Percentiles rank a stretch among this genome's conserved stretches.
Evolutionary conservation across 2,113 vertebrate species (phyloP).

Genomic region (Lutjanus erythropterus): DNA sequence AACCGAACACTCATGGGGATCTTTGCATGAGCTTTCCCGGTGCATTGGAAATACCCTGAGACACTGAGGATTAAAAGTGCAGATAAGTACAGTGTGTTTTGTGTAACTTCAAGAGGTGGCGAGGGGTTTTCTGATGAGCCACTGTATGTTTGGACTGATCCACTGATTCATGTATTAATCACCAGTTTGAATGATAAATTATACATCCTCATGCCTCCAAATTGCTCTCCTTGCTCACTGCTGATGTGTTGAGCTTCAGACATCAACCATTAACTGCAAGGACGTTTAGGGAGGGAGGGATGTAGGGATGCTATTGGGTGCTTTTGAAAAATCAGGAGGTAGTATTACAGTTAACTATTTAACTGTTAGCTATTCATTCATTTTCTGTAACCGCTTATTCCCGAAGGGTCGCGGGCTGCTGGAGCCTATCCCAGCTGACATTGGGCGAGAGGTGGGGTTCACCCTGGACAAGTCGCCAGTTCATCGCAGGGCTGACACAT

Average conservation of each 20-base stretch:
- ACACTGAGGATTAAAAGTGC: background rate
- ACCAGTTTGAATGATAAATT: slow-evolving; percentile 17
- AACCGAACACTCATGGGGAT: background rate
- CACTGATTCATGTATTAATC: slow-evolving; percentile 22
- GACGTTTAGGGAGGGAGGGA: background rate
- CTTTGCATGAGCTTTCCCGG: background rate
- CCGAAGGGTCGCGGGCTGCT: too few species aligned
- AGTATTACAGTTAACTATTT: background rate
- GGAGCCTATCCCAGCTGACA: too few species aligned
- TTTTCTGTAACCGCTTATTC: too few species aligned
- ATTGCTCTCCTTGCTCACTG: background rate
- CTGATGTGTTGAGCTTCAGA: background rate
- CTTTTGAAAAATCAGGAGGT: background rate
- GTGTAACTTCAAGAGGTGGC: background rate
- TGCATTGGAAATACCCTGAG: background rate
- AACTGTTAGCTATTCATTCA: background rate
- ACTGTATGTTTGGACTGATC: background rate
- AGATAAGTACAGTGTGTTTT: background rate
- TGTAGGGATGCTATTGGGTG: background rate
- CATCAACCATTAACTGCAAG: background rate
- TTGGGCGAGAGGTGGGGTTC: too few species aligned
- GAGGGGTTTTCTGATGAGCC: background rate
- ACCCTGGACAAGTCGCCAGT: too few species aligned
- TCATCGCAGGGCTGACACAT: too few species aligned
- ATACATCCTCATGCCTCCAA: background rate